A percentile compares a stretch with the other conserved stretches of the same genome.
Conservation (phyloP, 1,140 invertebrate species). For the Cydia pomonella region DNA sequence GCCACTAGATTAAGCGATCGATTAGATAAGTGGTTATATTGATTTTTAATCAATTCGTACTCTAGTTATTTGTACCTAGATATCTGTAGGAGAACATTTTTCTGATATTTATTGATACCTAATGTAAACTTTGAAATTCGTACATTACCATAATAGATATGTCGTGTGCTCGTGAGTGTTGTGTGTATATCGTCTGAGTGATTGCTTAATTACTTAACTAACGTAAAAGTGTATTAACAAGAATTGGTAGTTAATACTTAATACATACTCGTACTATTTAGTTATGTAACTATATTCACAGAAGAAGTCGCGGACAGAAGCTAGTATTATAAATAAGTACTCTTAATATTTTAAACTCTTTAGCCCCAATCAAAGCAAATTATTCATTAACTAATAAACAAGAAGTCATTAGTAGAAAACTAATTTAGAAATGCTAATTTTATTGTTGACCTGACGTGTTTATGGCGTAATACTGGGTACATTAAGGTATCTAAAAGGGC, state of each 20-base stretch:
- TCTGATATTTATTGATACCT: too few species aligned
- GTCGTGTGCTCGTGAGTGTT: too few species aligned
- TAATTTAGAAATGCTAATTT: constrained; percentile 31
- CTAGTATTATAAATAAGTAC: not conserved
- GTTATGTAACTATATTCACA: too few species aligned
- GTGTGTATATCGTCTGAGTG: too few species aligned
- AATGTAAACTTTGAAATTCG: too few species aligned
- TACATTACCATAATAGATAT: too few species aligned
- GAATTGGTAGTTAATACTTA: too few species aligned
- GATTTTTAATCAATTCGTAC: not conserved
- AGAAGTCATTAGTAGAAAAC: constrained; percentile 29
- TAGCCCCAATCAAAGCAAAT: constrained; percentile 15
- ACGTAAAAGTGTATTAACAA: too few species aligned
- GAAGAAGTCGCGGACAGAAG: too few species aligned
- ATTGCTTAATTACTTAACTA: too few species aligned
- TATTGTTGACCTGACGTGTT: constrained; percentile 20
- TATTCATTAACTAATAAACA: constrained; percentile 27
- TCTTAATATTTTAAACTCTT: not conserved
- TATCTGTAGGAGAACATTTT: not conserved
- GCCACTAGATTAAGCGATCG: not conserved
- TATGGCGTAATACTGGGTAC: constrained; percentile 18
- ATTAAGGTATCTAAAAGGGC: constrained; percentile 7
- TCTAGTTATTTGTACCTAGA: too few species aligned
- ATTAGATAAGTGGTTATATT: not conserved
- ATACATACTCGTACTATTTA: too few species aligned